These are phyloP conservation scores for Myodes glareolus DNA, from an alignment of 2,113 vertebrate genomes.

Conservation along the genomic window DNA sequence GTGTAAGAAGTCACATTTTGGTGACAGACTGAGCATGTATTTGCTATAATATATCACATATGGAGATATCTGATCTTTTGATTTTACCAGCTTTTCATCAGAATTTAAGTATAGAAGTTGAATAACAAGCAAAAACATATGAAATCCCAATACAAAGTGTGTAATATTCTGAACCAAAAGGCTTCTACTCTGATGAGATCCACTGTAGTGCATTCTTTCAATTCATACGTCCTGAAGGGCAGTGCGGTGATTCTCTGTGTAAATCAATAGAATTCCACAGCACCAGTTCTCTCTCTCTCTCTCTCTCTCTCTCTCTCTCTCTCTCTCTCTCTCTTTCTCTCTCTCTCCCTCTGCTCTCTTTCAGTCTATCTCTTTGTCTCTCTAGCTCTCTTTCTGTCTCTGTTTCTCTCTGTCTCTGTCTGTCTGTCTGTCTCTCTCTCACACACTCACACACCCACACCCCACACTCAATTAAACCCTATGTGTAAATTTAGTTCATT, in stretches of 20 bases:
- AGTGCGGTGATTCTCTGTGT: constrained; percentile 39
- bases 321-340: no score
- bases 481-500: constrained; percentile 61
- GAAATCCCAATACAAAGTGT: constrained; percentile 47
- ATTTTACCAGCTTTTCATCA: constrained; percentile 70
- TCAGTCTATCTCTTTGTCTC: not conserved
- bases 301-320: no score
- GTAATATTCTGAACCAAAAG: constrained; percentile 72
- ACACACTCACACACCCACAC: no score
- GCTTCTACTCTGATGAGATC: constrained; percentile 44
- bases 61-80: constrained; percentile 44
- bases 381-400: not conserved
- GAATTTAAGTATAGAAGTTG: constrained; percentile 63
- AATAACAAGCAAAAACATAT: not conserved
- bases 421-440: no score
- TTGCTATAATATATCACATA: constrained; percentile 5
- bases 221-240: constrained; percentile 60
- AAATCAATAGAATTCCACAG: constrained; percentile 53
- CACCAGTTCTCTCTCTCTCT: not conserved
- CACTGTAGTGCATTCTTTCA: constrained; percentile 3
- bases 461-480: constrained; percentile 41
- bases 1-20: not conserved
- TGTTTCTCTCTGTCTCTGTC: not conserved
- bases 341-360: no score
- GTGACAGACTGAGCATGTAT: not conserved